Evolutionary conservation across 2,888 invertebrate species (phyloP).

Genomic region (Cosmia trapezina): DNA sequence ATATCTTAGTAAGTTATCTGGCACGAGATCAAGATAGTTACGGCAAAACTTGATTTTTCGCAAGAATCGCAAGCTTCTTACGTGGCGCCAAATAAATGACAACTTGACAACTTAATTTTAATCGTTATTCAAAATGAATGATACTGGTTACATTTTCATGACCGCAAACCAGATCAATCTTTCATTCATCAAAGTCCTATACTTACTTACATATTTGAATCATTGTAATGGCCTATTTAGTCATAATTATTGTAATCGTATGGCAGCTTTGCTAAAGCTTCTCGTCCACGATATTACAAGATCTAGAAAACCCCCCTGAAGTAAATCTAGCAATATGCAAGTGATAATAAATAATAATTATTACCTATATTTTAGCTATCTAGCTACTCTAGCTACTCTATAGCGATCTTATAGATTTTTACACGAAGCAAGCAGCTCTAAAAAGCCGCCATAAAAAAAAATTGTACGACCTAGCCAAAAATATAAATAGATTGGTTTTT

Average conservation of each 20-base stretch:
- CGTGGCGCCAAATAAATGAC: constrained; percentile 29
- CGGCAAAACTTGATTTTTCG: constrained; percentile 42
- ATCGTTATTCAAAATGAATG: constrained; percentile 37
- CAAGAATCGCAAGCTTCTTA: constrained; percentile 21
- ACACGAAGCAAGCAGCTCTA: not conserved
- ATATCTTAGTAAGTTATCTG: constrained; percentile 38
- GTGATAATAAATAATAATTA: not conserved
- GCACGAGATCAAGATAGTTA: constrained; percentile 36
- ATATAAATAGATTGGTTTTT: constrained; percentile 50
- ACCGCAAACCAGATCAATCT: constrained; percentile 17
- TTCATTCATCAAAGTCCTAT: constrained; percentile 40
- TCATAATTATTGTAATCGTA: not conserved
- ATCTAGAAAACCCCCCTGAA: not conserved
- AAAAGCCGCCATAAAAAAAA: not conserved
- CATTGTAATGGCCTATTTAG: constrained; percentile 4
- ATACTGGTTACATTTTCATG: constrained; percentile 17
- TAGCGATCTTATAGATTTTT: not conserved
- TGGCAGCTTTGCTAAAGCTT: constrained; percentile 2
- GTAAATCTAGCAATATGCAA: not conserved
- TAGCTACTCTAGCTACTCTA: not conserved
- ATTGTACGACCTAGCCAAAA: constrained; percentile 4
- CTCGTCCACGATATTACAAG: not conserved
- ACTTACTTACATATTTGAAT: not conserved
- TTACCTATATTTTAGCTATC: no score
- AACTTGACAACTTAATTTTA: constrained; percentile 34